These are phyloP conservation scores for Nephrotoma flavescens DNA, from an alignment of 2,888 invertebrate genomes.

Conservation along the genomic window DNA sequence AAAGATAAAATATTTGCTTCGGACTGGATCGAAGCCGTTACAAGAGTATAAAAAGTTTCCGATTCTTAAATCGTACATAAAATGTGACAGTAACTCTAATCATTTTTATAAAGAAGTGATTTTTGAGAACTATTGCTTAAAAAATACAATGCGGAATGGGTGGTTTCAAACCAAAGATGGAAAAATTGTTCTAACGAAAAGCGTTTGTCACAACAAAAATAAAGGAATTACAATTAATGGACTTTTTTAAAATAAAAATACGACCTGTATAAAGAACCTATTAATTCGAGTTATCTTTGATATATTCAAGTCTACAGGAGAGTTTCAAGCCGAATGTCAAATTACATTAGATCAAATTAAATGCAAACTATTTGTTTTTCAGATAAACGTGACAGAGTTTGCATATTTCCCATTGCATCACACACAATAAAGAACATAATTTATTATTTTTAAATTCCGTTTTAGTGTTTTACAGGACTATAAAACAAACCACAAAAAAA, in stretches of 20 bases:
- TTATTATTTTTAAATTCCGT: background rate
- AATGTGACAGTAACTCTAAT: background rate
- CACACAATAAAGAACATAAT: background rate
- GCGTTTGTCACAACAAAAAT: background rate
- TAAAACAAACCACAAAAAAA: background rate
- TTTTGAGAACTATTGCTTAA: background rate
- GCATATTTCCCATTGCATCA: background rate
- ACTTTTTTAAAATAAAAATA: background rate
- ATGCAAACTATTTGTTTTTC: background rate
- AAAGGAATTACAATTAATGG: background rate
- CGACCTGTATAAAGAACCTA: background rate
- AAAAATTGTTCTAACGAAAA: background rate
- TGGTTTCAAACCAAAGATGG: background rate
- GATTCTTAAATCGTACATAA: background rate
- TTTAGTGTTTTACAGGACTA: too few relatives aligned
- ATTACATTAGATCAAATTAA: background rate
- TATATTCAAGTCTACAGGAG: background rate
- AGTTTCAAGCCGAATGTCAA: background rate
- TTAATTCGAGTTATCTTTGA: background rate
- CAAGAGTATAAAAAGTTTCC: background rate
- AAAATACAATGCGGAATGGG: background rate
- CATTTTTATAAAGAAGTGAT: background rate
- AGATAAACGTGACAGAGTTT: background rate
- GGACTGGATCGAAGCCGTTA: background rate
- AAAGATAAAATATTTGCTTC: background rate